Conservation (phyloP, 2,888 invertebrate species). For the Spilosoma lubricipeda region DNA sequence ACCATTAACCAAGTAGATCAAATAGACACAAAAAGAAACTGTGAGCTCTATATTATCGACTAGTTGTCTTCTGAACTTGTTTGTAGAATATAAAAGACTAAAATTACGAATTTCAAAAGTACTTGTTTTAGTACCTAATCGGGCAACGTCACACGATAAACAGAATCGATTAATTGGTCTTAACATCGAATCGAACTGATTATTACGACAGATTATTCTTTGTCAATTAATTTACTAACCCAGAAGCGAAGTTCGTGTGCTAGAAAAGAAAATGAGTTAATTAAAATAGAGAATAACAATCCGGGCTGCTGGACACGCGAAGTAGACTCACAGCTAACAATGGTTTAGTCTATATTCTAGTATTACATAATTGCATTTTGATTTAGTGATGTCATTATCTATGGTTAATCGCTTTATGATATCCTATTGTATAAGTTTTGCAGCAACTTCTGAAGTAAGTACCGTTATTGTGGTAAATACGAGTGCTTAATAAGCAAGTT, state of each 20-base stretch:
- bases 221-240: neutral
- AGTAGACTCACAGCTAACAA: neutral
- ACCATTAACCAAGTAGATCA: neutral
- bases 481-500: too few species aligned
- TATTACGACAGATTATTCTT: neutral
- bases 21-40: neutral
- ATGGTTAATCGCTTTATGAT: neutral
- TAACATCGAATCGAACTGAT: conserved; percentile 12
- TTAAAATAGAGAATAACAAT: neutral
- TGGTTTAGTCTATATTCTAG: neutral
- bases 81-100: too few species aligned
- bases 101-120: neutral
- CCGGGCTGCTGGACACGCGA: neutral
- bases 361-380: neutral
- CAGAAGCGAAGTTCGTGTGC: neutral
- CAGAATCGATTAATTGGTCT: conserved; percentile 7
- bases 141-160: neutral
- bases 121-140: neutral
- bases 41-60: neutral
- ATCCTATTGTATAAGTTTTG: neutral
- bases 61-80: neutral
- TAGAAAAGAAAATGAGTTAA: neutral
- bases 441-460: neutral
- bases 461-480: neutral
- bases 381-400: neutral